Base-by-base conservation (phyloP, 2,113 vertebrate species). In the Amazona guildingii region DNA sequence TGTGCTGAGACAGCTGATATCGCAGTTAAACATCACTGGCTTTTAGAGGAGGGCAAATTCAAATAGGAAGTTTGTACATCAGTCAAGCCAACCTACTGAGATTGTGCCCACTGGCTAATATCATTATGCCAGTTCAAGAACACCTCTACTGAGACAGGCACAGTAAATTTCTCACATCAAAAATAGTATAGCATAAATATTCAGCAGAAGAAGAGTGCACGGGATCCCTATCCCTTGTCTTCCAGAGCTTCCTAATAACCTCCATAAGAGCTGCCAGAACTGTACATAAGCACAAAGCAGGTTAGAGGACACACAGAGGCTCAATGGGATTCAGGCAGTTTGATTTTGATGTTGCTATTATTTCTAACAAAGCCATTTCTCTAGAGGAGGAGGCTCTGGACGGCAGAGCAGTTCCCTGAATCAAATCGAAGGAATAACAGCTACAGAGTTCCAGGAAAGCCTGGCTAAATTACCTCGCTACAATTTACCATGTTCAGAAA, bases 311-410 rank as follows among this genome's bases (percentile, higher is more conserved):
- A 90, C 28, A 75, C 3, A 13, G 46, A 83, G 46, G 46, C 35
- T 68, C 83, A 94, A 39, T 68, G 59, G 49, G n/a, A 91, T 95
- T 85, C 37, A 25, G 16, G 46, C 49, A 88, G 74, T 81, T 94
- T 72, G 35, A 12, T 63, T 82, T 57, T 67, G 37, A 61, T 73
- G 44, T 19, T 69, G 55, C 44, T 43, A 62, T 64, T 78, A 67
- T 81, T 90, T 86, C 64, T 80, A 91, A 66, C n/a, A 90, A 85
- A 91, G 28, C 7, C 80, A 23, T 83, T 84, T 88, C 89, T 81
- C 88, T 63, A 85, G 28, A 86, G 68, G 35, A 52, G 28, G 43
- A 37, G 28, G 39, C 5, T 64, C 41, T 86, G 80, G 28, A 79
- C 75, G 43, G 41, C 68, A 88, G 83, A 78, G 62, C 52, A 92